Evolutionary conservation across 2,888 invertebrate species (phyloP), one percentile per base, ranked within the genome.

Genomic region (Cheilosia grossa): DNA sequence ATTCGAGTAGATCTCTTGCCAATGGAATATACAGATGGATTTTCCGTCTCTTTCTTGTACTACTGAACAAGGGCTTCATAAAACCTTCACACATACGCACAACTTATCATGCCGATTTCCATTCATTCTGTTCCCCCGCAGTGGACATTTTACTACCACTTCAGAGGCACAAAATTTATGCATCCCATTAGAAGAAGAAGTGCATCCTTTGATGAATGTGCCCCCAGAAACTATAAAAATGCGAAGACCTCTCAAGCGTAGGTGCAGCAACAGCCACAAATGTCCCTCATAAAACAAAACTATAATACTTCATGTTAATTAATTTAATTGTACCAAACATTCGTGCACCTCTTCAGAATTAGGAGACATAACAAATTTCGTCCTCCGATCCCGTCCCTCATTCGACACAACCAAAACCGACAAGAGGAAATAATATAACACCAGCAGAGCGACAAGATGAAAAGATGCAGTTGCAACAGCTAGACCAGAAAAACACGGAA

Each of bases 361-460:
- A 77, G 70, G 44, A 37, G 63, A 85, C 74, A 37, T 37, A 85
- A 73, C 72, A 30, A 72, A 70, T 67, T 51, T 33, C 51, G 19
- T 40, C 30, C 30, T 40, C 42, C 40, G 47, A 19, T 19, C 19
- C 17, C n/a, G 27, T 15, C 10, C 40, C 30, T 0, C 21, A 44
- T 10, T 13, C 66, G 47, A 17, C 5, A 49, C 49, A 42, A 66
- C 42, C 30, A 27, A 49, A 37, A 47, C 37, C 44, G 37, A 61
- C 69, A 72, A 77, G 81, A 61, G 81, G 63, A 81, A 81, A 51
- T 85, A 75, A 81, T 81, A 81, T 85, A 77, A 85, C 79, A 88
- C 87, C 74, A 87, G 79, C 85, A 87, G 87, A 88, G 58, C 80
- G 69, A 70, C 82, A 73, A 69, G 74, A 86, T 73, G 70, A 82